Evolutionary conservation across 1,140 invertebrate species (phyloP).

Genomic region (Tribolium castaneum): DNA sequence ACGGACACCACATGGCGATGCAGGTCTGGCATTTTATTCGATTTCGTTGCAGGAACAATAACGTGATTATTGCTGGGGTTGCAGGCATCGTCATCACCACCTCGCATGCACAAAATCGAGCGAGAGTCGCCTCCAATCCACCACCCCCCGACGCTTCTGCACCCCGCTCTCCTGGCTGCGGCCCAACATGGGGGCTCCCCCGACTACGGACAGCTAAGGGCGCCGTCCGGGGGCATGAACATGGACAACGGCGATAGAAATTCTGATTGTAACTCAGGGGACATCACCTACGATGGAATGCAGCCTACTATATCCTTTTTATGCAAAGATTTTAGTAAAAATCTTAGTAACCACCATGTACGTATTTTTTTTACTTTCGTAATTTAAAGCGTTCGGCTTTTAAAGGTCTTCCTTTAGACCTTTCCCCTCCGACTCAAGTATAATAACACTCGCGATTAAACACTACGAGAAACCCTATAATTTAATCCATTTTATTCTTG

Average conservation of each 20-base stretch:
- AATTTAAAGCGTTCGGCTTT: slow-evolving; percentile 20
- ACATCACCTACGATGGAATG: slow-evolving; percentile 89
- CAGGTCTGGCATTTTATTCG: slow-evolving; percentile 55
- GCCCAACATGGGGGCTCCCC: slow-evolving; percentile 80
- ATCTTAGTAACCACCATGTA: slow-evolving; percentile 55
- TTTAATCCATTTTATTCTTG: slow-evolving; percentile 42
- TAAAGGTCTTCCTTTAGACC: slow-evolving; percentile 55
- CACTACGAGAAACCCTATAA: slow-evolving; percentile 54
- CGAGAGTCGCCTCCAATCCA: slow-evolving; percentile 83
- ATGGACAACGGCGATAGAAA: slow-evolving; percentile 86
- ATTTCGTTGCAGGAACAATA: slow-evolving; percentile 25
- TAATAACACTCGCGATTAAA: slow-evolving; percentile 52
- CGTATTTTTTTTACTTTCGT: slow-evolving; percentile 43
- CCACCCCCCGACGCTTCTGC: slow-evolving; percentile 81
- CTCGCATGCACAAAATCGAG: slow-evolving; percentile 73
- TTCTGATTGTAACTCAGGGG: slow-evolving; percentile 89
- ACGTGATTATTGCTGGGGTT: slow-evolving; percentile 54
- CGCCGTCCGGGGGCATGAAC: slow-evolving; percentile 65
- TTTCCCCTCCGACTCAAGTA: slow-evolving; percentile 53
- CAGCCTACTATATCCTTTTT: slow-evolving; percentile 96
- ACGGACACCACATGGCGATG: slow-evolving; percentile 68
- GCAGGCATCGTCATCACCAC: slow-evolving; percentile 64
- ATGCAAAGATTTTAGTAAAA: slow-evolving; percentile 62
- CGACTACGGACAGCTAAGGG: slow-evolving; percentile 77
- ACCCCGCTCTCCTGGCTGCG: slow-evolving; percentile 82